phyloP scores from a whole-genome alignment of 2,797 vertebrate species.

The Acrocephalus scirpaceus region DNA sequence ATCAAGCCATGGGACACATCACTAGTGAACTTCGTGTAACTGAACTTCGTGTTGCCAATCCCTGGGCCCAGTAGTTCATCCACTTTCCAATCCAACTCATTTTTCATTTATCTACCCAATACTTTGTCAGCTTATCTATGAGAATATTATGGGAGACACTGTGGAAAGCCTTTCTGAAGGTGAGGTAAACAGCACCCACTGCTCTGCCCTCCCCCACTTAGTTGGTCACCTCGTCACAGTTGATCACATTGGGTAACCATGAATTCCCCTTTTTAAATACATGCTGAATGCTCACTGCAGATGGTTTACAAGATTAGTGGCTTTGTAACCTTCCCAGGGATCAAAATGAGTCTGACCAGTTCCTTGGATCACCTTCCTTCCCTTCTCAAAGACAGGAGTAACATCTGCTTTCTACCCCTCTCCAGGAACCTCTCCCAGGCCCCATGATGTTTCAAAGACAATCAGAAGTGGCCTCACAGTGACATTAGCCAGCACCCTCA shows the following conservation, averaged over 20 bases:
- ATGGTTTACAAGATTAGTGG: background rate
- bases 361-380: background rate
- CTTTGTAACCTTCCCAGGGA: background rate
- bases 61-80: background rate
- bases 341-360: background rate
- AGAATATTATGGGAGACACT: background rate
- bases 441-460: background rate
- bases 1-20: background rate
- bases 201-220: background rate
- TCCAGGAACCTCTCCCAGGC: background rate
- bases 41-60: background rate
- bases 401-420: background rate
- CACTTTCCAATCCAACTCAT: background rate
- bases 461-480: background rate
- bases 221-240: background rate
- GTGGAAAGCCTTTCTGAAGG: background rate
- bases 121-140: background rate
- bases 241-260: background rate
- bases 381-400: background rate
- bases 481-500: background rate
- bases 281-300: background rate
- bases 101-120: background rate
- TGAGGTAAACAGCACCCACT: accelerated
- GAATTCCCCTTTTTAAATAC: background rate
- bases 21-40: background rate